Conservation (phyloP, 2,113 vertebrate species). For the Ardeotis arabs region DNA sequence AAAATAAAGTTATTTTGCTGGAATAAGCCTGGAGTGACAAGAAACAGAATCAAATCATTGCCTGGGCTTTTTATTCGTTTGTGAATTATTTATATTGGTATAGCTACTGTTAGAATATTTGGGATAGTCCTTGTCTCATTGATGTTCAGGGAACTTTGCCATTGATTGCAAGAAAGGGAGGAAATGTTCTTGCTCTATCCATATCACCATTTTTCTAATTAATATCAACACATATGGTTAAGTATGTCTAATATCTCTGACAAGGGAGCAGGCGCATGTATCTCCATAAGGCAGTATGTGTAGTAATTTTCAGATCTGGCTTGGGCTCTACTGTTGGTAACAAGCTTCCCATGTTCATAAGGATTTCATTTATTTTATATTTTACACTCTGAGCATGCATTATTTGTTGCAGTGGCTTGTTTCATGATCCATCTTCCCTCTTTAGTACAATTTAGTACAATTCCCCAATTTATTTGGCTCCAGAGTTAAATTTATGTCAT, state of each 20-base stretch:
- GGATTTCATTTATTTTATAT: background rate
- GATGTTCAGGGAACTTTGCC: background rate
- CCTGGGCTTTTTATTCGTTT: background rate
- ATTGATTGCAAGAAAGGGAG: background rate
- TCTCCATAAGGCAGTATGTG: background rate
- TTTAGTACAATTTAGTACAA: slow-evolving; percentile 29
- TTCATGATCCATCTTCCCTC: background rate
- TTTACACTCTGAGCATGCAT: background rate
- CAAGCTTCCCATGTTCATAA: background rate
- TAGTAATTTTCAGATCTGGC: background rate
- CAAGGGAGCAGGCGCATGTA: background rate
- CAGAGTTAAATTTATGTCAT: slow-evolving; percentile 28
- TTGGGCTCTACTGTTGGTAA: background rate
- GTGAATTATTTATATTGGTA: background rate
- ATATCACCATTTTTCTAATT: background rate
- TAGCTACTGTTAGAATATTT: background rate
- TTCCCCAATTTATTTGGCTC: slow-evolving; percentile 33
- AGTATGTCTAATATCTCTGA: background rate
- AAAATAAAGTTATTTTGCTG: background rate
- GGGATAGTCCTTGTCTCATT: background rate
- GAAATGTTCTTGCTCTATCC: background rate
- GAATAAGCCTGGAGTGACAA: background rate
- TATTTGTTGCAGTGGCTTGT: slow-evolving; percentile 1
- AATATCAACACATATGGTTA: background rate
- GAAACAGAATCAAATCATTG: background rate